Base-by-base conservation (phyloP, 1,140 invertebrate genomes). In the Brachionus rubens region DNA sequence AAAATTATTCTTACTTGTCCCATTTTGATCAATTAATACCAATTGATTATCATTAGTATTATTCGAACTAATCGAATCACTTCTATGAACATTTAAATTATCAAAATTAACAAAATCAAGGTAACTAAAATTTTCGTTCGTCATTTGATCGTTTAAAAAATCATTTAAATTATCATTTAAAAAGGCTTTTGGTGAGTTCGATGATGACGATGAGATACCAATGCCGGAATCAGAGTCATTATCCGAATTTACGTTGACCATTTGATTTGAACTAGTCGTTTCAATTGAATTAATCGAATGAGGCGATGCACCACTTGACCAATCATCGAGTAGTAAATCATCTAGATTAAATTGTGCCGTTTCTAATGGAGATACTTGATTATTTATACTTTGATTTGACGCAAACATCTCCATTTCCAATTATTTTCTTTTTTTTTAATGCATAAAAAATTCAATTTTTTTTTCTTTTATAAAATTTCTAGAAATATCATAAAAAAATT, bases 221-320 rank as follows among this genome's bases (percentile, higher is more conserved):
- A 70, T n/a, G 19, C 65, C 65, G 3, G 65, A 70, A 50, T 70
- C 65, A 7, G 65, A 70, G 36, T 70, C 65, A 19, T 70, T 26
- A 16, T 72, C 50, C 1, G 43, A 50, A 33, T 72, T 41, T 3
- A 46, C 4, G 24, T 9, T 65, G n/a, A 65, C 2, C 24, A 14
- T 16, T 16, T 65, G 59, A 43, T 43, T 46, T 2, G 4, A 5
- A 36, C 33, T 46, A 4, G 4, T 65, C 7, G 59, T 24, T 26
- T 65, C 68, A 50, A 72, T 33, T 30, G 65, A 47, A 46, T 70
- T 70, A n/a, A 50, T 50, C 19, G 68, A 72, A 3, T 48, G 26
- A 12, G 43, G 36, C 14, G 68, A 72, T n/a, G 47, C n/a, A 26
- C 19, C 14, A 30, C n/a, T n/a, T 10, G 59, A 65, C 59, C 59